A percentile compares a stretch with the other conserved stretches of the same genome.
These are phyloP conservation scores for Macrosteles quadrilineatus DNA, from an alignment of 1,140 invertebrate genomes.

Conservation along the genomic window DNA sequence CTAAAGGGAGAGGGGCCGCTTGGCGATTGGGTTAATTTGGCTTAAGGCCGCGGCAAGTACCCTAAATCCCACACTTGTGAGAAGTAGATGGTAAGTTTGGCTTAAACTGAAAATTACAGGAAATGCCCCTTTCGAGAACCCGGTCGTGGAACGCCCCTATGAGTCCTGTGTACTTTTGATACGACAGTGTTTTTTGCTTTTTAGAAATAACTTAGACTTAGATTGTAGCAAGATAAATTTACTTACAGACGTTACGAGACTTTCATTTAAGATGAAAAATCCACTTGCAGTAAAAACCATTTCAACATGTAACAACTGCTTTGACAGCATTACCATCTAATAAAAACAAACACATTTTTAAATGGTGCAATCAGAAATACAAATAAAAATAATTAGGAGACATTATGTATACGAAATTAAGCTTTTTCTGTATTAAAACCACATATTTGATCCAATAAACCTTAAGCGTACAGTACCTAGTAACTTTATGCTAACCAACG, in stretches of 20 bases:
- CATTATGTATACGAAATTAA: no score
- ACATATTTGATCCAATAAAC: no score
- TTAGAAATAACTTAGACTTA: not conserved
- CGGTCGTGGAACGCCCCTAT: not conserved
- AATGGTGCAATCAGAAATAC: no score
- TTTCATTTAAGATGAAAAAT: conserved; percentile 13
- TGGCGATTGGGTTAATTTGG: no score
- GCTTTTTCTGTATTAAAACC: no score
- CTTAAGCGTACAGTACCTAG: no score
- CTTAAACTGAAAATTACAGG: not conserved
- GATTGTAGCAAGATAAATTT: not conserved
- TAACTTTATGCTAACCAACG: no score
- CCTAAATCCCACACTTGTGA: not conserved
- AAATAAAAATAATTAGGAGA: no score
- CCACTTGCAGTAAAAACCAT: conserved; percentile 7
- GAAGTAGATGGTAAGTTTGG: not conserved
- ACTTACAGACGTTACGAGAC: conserved; percentile 13
- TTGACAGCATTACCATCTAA: not conserved
- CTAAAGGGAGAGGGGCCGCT: no score
- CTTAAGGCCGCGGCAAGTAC: no score
- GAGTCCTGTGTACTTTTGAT: not conserved
- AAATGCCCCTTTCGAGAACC: not conserved
- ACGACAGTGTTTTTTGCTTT: not conserved
- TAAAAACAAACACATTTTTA: no score
- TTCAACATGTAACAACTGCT: not conserved